Evolutionary conservation across 2,113 vertebrate genomes (phyloP).

Genomic region (Planiliza haematocheilus): DNA sequence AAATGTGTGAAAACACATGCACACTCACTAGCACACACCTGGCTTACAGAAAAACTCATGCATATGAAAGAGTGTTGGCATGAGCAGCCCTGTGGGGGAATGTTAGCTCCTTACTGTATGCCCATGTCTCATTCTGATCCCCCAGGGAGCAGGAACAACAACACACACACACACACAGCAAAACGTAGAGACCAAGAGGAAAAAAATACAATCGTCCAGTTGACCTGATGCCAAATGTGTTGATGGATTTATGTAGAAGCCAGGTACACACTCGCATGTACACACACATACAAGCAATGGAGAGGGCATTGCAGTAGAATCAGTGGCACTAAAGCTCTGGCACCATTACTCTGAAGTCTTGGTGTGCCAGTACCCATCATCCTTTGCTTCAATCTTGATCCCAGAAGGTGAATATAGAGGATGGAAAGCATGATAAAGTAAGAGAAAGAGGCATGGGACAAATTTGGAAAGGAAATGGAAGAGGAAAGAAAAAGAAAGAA

Average conservation of each 20-base stretch:
- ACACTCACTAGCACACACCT: conserved; percentile 22
- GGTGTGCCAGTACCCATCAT: conserved; percentile 39
- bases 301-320: conserved; percentile 12
- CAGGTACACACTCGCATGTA: conserved; percentile 1
- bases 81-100: conserved; percentile 30
- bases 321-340: conserved; percentile 25
- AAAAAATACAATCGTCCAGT: conserved; percentile 17
- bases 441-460: background rate
- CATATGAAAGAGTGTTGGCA: conserved; percentile 52
- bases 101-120: conserved; percentile 38
- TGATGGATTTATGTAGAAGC: conserved; percentile 43
- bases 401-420: conserved; percentile 4
- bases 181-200: background rate
- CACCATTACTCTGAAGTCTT: conserved; percentile 25
- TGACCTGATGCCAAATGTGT: conserved; percentile 46
- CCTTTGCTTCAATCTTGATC: conserved; percentile 22
- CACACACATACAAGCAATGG: conserved; percentile 3
- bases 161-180: background rate
- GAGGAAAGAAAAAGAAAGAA: too few species aligned
- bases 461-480: background rate
- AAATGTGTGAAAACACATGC: background rate
- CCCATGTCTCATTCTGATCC: conserved; percentile 46
- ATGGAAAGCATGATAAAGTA: background rate
- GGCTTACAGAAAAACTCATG: conserved; percentile 37
- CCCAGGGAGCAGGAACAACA: conserved; percentile 28